phyloP scores from a whole-genome alignment of 1,140 invertebrate genomes.

The Leptinotarsa texana region DNA sequence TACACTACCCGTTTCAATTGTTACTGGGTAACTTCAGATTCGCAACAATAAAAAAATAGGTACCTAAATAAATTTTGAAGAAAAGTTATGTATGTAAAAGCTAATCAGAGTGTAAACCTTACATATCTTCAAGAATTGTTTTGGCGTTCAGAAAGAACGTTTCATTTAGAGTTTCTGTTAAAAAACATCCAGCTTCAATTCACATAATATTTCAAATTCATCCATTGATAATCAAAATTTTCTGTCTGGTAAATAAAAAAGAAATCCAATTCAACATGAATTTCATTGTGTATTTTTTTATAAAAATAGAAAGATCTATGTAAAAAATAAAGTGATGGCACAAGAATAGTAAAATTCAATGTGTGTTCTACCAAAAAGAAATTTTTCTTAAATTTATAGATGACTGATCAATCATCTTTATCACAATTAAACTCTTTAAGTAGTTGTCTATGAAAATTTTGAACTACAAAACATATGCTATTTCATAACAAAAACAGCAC shows the following conservation, averaged over 20 bases:
- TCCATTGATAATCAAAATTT: background rate
- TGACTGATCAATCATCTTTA: slow-evolving; percentile 36
- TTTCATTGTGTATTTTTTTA: slow-evolving; percentile 7
- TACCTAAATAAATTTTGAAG: too few species aligned
- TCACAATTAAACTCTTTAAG: slow-evolving; percentile 39
- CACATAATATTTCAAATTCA: too few species aligned
- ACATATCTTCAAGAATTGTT: too few species aligned
- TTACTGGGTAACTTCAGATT: slow-evolving; percentile 12
- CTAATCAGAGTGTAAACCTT: too few species aligned
- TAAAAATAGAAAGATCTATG: background rate
- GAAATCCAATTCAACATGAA: background rate
- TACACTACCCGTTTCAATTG: slow-evolving; percentile 1
- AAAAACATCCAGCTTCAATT: too few species aligned
- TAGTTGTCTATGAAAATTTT: slow-evolving; percentile 40
- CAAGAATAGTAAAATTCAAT: slow-evolving; percentile 30
- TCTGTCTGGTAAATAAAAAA: background rate
- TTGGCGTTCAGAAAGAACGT: too few species aligned
- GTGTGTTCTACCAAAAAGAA: slow-evolving; percentile 18
- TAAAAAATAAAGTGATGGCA: slow-evolving; percentile 45
- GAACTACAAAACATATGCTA: slow-evolving; percentile 44
- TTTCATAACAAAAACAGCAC: slow-evolving; percentile 49
- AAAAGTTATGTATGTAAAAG: too few species aligned
- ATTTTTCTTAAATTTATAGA: slow-evolving; percentile 36
- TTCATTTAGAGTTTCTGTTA: too few species aligned
- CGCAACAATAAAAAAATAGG: background rate